These are phyloP conservation scores for Amphipoea oculea DNA, from an alignment of 2,888 invertebrate species.

Conservation along the genomic window DNA sequence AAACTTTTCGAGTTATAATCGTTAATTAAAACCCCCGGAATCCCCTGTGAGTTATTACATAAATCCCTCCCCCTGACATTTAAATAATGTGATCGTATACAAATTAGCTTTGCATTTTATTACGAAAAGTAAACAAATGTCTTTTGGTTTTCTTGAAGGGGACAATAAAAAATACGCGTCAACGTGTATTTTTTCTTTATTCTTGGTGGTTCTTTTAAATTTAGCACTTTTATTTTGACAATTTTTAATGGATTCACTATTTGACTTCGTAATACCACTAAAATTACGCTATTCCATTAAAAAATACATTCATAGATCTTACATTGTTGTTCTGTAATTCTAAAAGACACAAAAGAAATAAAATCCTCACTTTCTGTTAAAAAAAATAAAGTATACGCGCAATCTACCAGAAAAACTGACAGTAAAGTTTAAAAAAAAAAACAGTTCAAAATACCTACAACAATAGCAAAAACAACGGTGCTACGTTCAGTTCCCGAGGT, in stretches of 20 bases:
- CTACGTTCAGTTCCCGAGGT: constrained; percentile 25
- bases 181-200: neutral
- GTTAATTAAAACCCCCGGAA: constrained; percentile 78
- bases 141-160: constrained; percentile 29
- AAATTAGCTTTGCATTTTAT: constrained; percentile 64
- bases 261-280: neutral
- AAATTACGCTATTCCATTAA: neutral
- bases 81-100: constrained; percentile 68
- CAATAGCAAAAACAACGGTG: constrained; percentile 9
- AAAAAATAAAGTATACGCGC: neutral
- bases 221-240: neutral
- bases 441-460: constrained; percentile 15
- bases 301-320: neutral
- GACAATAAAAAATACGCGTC: constrained; percentile 6
- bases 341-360: neutral
- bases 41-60: constrained; percentile 76
- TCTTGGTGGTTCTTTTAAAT: neutral
- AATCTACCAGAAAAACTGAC: neutral
- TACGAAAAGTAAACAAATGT: constrained; percentile 56
- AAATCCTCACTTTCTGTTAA: neutral
- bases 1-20: constrained; percentile 78
- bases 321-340: neutral
- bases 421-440: neutral
- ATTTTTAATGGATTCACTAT: neutral
- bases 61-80: constrained; percentile 70